Percentiles rank a stretch among this genome's conserved stretches.
Conservation (phyloP, 2,888 invertebrate genomes). For the Dasysyrphus tricinctus region DNA sequence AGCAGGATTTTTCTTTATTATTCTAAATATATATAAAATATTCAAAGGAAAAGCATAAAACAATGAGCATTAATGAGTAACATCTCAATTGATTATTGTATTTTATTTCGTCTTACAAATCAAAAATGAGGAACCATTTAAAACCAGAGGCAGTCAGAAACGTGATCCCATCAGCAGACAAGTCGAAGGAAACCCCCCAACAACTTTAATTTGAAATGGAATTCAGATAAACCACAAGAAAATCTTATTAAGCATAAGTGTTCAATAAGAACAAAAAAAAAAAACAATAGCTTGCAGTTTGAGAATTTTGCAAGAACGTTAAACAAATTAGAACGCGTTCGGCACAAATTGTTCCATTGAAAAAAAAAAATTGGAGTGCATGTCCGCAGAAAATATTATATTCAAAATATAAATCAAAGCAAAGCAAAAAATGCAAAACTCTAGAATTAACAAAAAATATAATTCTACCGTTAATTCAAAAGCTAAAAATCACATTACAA, state of each 20-base stretch:
- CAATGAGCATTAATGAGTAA: conserved; percentile 39
- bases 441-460: conserved; percentile 38
- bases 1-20: conserved; percentile 71
- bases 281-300: conserved; percentile 49
- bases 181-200: background rate
- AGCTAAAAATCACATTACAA: conserved; percentile 44
- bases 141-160: background rate
- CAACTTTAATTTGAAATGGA: conserved; percentile 28
- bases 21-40: conserved; percentile 62
- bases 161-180: background rate
- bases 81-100: conserved; percentile 61
- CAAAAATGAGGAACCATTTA: conserved; percentile 6
- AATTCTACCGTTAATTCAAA: conserved; percentile 40
- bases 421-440: conserved; percentile 31
- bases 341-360: conserved; percentile 53
- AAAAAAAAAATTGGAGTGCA: conserved; percentile 46
- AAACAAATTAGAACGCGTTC: conserved; percentile 25
- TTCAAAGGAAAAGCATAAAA: conserved; percentile 72
- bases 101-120: conserved; percentile 60
- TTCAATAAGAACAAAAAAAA: conserved; percentile 12
- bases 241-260: conserved; percentile 36
- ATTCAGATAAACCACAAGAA: conserved; percentile 19
- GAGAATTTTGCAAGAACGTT: background rate
- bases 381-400: conserved; percentile 34
- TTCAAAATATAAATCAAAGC: conserved; percentile 38